Evolutionary conservation across 1,140 invertebrate species (phyloP).

Genomic region (Heliconius melpomene): DNA sequence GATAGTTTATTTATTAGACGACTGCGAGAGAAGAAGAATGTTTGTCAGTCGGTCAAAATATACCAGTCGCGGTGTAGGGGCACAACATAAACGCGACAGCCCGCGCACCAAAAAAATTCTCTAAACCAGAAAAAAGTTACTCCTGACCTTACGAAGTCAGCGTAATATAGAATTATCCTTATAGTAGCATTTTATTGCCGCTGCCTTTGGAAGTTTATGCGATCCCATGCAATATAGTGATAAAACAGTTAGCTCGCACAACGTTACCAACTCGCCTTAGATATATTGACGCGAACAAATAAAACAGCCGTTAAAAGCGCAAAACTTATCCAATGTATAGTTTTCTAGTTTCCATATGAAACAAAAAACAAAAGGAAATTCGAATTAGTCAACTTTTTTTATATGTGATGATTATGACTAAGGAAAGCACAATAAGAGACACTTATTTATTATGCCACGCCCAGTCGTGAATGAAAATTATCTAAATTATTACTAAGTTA

Average conservation of each 20-base stretch:
- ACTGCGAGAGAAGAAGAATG: no score
- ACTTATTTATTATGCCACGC: no score
- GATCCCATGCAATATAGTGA: slow-evolving; percentile 78
- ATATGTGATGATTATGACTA: no score
- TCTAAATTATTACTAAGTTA: no score
- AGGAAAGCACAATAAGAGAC: no score
- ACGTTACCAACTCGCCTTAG: slow-evolving; percentile 61
- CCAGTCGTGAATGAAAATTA: no score
- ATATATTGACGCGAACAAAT: slow-evolving; percentile 75
- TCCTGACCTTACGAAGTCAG: slow-evolving; percentile 19
- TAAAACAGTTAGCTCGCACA: slow-evolving; percentile 77
- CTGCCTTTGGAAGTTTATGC: slow-evolving; percentile 68
- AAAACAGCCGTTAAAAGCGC: slow-evolving; percentile 70
- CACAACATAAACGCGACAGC: no score
- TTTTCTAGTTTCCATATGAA: slow-evolving; percentile 52
- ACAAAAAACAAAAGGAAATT: not conserved
- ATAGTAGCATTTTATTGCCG: slow-evolving; percentile 68
- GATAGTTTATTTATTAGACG: no score
- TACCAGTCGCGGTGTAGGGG: no score
- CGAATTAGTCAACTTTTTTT: no score
- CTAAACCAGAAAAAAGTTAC: not conserved
- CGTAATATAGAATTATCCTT: slow-evolving; percentile 48
- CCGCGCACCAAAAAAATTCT: not conserved
- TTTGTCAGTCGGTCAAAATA: no score
- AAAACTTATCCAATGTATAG: slow-evolving; percentile 69